These are phyloP conservation scores for Gypaetus barbatus DNA, from an alignment of 2,797 vertebrate species.

Conservation along the genomic window DNA sequence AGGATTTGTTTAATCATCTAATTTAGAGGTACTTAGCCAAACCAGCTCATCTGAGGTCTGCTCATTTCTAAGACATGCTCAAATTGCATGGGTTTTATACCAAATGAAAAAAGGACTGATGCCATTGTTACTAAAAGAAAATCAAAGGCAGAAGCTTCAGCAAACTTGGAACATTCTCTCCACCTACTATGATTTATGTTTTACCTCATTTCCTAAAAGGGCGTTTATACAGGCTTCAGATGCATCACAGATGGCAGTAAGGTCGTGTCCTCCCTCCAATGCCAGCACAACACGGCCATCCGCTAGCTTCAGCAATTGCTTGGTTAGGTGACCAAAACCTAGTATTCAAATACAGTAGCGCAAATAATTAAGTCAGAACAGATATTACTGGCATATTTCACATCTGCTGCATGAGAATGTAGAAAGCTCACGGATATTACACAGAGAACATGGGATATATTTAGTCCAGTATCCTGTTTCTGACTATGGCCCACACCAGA, in stretches of 20 bases:
- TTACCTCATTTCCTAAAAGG: slow-evolving; percentile 86
- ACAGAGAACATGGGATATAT: not conserved
- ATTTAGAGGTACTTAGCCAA: not conserved
- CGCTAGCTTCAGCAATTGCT: slow-evolving; percentile 77
- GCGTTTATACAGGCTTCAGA: slow-evolving; percentile 79
- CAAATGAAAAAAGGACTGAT: not conserved
- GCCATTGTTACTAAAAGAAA: not conserved
- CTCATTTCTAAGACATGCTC: not conserved
- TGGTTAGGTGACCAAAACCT: slow-evolving; percentile 80
- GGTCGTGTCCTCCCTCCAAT: slow-evolving; percentile 79
- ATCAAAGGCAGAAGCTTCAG: not conserved
- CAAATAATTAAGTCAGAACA: slow-evolving; percentile 33
- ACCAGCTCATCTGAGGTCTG: not conserved
- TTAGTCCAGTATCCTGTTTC: not conserved
- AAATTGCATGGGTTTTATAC: not conserved
- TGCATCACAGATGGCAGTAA: slow-evolving; percentile 78
- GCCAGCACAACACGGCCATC: slow-evolving; percentile 72
- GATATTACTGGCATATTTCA: not conserved
- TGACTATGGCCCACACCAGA: not conserved
- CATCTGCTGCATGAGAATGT: not conserved
- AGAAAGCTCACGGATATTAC: not conserved
- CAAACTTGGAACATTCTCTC: not conserved
- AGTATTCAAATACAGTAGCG: slow-evolving; percentile 52
- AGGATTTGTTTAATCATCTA: not conserved
- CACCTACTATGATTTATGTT: not conserved